These are phyloP conservation scores for Cygnus buccinator DNA, from an alignment of 2,113 vertebrate genomes.

Conservation along the genomic window DNA sequence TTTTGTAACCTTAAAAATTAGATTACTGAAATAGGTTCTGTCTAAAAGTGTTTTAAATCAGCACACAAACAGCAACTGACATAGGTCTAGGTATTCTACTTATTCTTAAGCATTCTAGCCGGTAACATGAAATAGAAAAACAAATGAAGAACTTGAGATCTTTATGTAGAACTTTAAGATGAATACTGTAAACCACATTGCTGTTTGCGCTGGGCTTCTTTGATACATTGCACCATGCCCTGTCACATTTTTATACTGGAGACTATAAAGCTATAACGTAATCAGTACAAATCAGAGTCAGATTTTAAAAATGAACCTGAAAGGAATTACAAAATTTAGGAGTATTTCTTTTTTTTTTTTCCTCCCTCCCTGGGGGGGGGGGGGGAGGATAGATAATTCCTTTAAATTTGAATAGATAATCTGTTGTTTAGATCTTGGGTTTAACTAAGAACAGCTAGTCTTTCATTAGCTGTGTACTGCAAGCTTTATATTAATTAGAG, in stretches of 20 bases:
- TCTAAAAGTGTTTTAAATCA: neutral
- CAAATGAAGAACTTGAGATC: neutral
- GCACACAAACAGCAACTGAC: neutral
- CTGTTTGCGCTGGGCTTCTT: neutral
- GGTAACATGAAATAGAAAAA: neutral
- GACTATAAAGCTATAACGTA: neutral
- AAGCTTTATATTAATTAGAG: neutral
- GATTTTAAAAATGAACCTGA: neutral
- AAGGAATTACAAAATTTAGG: neutral
- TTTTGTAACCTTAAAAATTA: neutral
- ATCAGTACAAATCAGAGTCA: neutral
- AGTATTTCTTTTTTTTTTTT: neutral
- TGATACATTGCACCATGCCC: rapidly evolving
- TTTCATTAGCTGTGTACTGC: neutral
- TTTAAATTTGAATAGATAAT: neutral
- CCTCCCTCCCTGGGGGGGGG: too few relatives aligned
- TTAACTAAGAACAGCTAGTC: neutral
- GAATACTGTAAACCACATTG: rapidly evolving
- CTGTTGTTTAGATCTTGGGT: neutral
- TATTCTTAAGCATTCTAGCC: neutral
- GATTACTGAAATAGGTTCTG: neutral
- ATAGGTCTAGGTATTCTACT: neutral
- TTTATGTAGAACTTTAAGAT: neutral
- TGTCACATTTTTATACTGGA: neutral
- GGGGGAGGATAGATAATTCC: neutral